Conservation (phyloP, 2,888 invertebrate genomes). For the Villa cingulata region DNA sequence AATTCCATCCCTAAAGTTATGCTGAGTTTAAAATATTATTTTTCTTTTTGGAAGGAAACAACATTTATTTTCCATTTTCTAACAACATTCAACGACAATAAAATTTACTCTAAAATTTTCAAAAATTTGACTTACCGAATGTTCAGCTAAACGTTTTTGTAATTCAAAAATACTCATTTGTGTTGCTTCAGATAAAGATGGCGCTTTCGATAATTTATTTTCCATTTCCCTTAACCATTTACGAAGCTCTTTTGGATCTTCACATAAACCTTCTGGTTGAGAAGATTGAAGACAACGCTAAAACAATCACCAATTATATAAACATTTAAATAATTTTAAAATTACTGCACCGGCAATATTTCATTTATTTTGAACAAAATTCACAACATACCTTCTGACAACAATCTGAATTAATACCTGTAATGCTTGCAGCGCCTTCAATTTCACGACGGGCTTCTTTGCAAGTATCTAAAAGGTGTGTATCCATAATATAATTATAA, state of each 20-base stretch:
- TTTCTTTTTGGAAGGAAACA: no score
- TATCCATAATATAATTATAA: constrained; percentile 92
- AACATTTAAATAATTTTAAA: no score
- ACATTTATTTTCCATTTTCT: no score
- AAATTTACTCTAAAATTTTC: not conserved
- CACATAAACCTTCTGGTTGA: constrained; percentile 25
- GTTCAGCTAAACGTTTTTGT: constrained; percentile 61
- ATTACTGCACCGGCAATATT: not conserved
- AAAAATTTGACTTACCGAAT: constrained; percentile 65
- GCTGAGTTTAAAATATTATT: no score
- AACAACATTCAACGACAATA: not conserved
- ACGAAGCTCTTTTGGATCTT: constrained; percentile 45
- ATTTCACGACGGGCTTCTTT: constrained; percentile 42
- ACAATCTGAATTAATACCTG: constrained; percentile 22
- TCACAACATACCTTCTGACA: constrained; percentile 16
- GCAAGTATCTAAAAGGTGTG: constrained; percentile 81
- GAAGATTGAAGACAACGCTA: constrained; percentile 27
- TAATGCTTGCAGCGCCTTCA: constrained; percentile 24
- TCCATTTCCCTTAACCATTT: constrained; percentile 84
- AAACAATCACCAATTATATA: no score
- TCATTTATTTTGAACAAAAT: not conserved
- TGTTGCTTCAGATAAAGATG: constrained; percentile 54
- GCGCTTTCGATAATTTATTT: constrained; percentile 52
- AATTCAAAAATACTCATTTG: constrained; percentile 60
- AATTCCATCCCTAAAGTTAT: no score